Base-by-base conservation (phyloP, 2,797 vertebrate species). In the Urocyon cinereoargenteus region DNA sequence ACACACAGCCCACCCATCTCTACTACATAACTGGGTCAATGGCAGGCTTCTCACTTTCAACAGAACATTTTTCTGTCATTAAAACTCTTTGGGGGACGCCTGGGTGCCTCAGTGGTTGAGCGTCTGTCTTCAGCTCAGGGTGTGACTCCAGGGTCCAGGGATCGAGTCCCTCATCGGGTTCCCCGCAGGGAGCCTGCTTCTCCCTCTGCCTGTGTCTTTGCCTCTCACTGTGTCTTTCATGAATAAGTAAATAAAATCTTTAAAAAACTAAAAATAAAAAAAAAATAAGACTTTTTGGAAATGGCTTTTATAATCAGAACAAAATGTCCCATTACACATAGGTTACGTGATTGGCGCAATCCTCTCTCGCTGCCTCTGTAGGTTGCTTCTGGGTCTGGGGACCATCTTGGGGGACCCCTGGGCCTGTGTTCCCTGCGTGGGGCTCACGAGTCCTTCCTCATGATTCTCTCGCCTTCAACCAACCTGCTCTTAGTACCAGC, bases 1-100 rank as follows among this genome's bases (percentile, higher is more conserved):
- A 81, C 1, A 86, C 3, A 24, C 4, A 87, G 6, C 18, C 53
- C 10, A 5, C 22, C 16, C 49, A 78, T 57, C 62, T 75, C 90
- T 78, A 62, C 84, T 73, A 59, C 31, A 45, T 70, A 93, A 66
- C 26, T 93, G 53, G 64, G 49, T 55, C 68, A 36, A 94, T 2
- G 22, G 55, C 24, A 62, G 88, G 61, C 70, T 81, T 75, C 92
- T 68, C 73, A 73, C 72, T 84, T 96, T 96, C 49, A 87, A 45
- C 57, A 57, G 78, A 92, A 68, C 66, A 57, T 21, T 53, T 70
- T 94, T 53, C 57, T 90, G 36, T 31, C 61, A 61, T 82, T 78
- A 77, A 81, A 89, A 36, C 66, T 68, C 66, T 68, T 68, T 21
- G 40, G 40, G 40, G 55, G 55, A 19, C 16, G 4, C 55, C 55